These are phyloP conservation scores for Pampus argenteus DNA, from an alignment of 2,797 vertebrate genomes.

Conservation along the genomic window DNA sequence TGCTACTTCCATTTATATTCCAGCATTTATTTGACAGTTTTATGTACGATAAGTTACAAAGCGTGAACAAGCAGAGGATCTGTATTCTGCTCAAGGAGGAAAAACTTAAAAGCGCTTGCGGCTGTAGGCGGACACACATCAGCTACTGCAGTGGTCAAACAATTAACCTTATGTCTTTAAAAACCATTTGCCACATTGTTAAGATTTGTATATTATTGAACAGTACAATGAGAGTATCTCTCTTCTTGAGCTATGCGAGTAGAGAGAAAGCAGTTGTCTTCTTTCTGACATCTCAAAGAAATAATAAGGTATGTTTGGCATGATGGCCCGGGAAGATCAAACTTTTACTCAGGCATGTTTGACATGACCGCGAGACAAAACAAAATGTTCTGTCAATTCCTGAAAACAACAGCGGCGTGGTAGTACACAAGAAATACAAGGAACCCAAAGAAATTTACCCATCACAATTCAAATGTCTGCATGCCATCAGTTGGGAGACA, in stretches of 20 bases:
- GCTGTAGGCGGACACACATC: constrained; percentile 25
- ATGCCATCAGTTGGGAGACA: constrained; percentile 58
- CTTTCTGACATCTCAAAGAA: constrained; percentile 47
- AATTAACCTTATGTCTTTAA: constrained; percentile 1
- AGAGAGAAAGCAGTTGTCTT: constrained; percentile 10
- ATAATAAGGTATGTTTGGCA: constrained; percentile 53
- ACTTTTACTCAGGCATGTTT: constrained; percentile 48
- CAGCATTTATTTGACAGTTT: constrained; percentile 21
- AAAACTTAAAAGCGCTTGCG: constrained; percentile 13
- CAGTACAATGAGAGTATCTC: constrained; percentile 11
- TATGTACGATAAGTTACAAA: neutral
- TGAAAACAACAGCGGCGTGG: constrained; percentile 54
- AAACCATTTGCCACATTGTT: neutral
- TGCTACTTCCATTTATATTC: constrained; percentile 3
- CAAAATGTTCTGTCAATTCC: constrained; percentile 65
- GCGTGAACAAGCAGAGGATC: constrained; percentile 4
- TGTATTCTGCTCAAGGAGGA: constrained; percentile 45
- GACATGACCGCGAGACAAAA: constrained; percentile 54
- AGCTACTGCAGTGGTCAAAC: constrained; percentile 33
- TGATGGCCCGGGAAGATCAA: constrained; percentile 54
- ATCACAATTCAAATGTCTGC: constrained; percentile 69
- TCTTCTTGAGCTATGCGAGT: constrained; percentile 35
- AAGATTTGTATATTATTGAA: neutral
- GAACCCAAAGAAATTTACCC: constrained; percentile 55
- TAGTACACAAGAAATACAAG: constrained; percentile 55